phyloP scores from a whole-genome alignment of 2,888 invertebrate species.

The Eucriotettix oculatus region DNA sequence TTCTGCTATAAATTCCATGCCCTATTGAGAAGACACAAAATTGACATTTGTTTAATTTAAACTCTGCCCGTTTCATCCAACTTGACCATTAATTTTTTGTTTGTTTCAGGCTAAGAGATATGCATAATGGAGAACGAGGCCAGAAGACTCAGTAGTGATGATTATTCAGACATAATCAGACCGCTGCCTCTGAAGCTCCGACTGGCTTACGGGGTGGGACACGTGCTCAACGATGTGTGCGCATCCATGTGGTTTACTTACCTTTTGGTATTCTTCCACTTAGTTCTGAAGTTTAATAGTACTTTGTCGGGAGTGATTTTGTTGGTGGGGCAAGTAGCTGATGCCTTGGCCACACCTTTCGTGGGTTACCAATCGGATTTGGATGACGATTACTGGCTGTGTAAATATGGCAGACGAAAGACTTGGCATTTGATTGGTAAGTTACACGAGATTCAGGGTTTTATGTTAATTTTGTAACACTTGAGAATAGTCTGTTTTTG shows the following conservation, averaged over 20 bases:
- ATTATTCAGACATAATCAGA: slow-evolving; percentile 32
- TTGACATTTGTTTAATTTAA: no score
- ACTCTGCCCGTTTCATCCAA: no score
- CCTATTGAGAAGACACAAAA: no score
- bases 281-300: slow-evolving; percentile 31
- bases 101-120: no score
- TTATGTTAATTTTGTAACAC: not conserved
- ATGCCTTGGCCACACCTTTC: slow-evolving; percentile 53
- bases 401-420: slow-evolving; percentile 65
- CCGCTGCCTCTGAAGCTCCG: slow-evolving; percentile 25
- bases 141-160: slow-evolving; percentile 15
- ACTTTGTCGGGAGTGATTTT: slow-evolving; percentile 21
- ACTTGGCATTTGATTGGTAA: slow-evolving; percentile 80
- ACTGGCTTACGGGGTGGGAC: slow-evolving; percentile 59
- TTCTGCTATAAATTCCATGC: no score
- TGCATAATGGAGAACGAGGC: no score
- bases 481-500: not conserved
- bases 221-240: slow-evolving; percentile 81
- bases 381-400: slow-evolving; percentile 44
- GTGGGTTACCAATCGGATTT: slow-evolving; percentile 73
- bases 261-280: slow-evolving; percentile 62
- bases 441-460: no score
- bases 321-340: slow-evolving; percentile 28
- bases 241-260: slow-evolving; percentile 93
- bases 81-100: no score